These are phyloP conservation scores for Dione juno DNA, from an alignment of 2,888 invertebrate genomes.

Conservation along the genomic window DNA sequence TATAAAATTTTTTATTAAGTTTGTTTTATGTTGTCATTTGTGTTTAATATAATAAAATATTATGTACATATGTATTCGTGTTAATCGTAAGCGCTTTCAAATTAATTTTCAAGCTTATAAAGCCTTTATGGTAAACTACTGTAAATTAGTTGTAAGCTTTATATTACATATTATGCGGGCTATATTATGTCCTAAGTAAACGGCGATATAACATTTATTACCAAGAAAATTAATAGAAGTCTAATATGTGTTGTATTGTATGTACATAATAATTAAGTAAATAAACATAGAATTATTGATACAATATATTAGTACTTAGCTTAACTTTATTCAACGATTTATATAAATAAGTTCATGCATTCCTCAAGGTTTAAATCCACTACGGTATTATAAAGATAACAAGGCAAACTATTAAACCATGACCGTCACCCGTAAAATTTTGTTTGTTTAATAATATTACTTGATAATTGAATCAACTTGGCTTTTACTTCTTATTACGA, in stretches of 20 bases:
- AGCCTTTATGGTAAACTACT: neutral
- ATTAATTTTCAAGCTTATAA: neutral
- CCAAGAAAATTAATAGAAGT: too few species aligned
- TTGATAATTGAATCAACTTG: neutral
- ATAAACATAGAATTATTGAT: too few species aligned
- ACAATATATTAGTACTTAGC: too few species aligned
- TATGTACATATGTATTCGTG: too few species aligned
- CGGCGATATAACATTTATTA: too few species aligned
- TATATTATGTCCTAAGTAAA: neutral
- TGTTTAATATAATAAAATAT: neutral
- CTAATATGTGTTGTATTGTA: too few species aligned
- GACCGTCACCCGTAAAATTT: neutral
- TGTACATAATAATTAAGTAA: too few species aligned
- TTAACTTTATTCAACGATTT: too few species aligned
- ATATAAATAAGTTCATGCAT: too few species aligned
- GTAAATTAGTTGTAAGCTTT: conserved; percentile 1
- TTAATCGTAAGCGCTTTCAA: neutral
- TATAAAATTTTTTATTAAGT: too few species aligned
- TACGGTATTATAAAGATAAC: neutral
- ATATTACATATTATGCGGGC: neutral
- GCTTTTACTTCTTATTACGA: conserved; percentile 2
- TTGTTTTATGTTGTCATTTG: too few species aligned
- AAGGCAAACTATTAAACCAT: neutral
- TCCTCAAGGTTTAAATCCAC: neutral
- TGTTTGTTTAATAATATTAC: conserved; percentile 5